Conservation (phyloP, 2,888 invertebrate genomes). For the Neocrepidodera transversa region DNA sequence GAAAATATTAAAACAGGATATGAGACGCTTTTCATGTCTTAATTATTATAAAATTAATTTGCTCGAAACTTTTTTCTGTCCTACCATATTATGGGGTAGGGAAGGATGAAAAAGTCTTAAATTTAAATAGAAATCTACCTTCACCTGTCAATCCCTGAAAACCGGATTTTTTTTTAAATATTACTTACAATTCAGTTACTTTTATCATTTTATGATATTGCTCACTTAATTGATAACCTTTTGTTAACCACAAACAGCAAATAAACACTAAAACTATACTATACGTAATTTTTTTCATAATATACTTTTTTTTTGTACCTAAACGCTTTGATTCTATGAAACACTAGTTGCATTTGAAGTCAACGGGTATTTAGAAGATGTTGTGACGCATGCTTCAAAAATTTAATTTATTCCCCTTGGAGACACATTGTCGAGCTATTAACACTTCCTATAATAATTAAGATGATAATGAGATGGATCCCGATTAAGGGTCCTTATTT, state of each 20-base stretch:
- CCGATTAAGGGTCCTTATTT: no score
- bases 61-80: no score
- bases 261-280: background rate
- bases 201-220: constrained; percentile 6
- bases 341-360: constrained; percentile 3
- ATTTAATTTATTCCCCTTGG: background rate
- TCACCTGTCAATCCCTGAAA: no score
- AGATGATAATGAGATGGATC: constrained; percentile 1
- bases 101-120: no score
- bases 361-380: background rate
- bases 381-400: constrained; percentile 9
- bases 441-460: constrained; percentile 2
- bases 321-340: background rate
- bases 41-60: no score
- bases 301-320: background rate
- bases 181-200: constrained; percentile 16
- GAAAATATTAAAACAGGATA: no score
- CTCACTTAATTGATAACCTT: constrained; percentile 1
- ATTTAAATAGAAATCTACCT: no score
- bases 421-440: constrained; percentile 19
- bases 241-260: background rate
- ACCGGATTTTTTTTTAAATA: background rate
- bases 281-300: background rate
- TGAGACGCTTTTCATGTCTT: no score
- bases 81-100: no score